A percentile compares a stretch with the other conserved stretches of the same genome.
phyloP scores from a whole-genome alignment of 2,113 vertebrate species.

The Anseranas semipalmata region DNA sequence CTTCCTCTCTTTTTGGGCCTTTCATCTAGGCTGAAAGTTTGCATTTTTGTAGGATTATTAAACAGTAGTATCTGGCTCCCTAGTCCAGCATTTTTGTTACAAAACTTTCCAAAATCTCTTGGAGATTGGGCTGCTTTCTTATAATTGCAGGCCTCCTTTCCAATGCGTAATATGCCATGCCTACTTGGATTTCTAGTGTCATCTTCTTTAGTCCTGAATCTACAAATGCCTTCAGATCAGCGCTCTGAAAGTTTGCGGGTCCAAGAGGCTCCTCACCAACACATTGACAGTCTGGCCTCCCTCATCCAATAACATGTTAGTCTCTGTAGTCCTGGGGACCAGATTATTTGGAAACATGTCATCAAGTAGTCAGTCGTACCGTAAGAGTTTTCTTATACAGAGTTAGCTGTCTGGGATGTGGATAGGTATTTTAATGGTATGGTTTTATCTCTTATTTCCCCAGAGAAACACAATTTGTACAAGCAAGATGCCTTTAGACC shows the following conservation, averaged over 20 bases:
- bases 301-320: neutral
- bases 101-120: neutral
- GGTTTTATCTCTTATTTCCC: neutral
- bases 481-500: neutral
- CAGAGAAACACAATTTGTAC: neutral
- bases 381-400: neutral
- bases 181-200: neutral
- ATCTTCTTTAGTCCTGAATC: neutral
- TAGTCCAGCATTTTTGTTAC: neutral
- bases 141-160: neutral
- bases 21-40: neutral
- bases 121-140: neutral
- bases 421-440: neutral
- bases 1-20: neutral
- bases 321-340: neutral
- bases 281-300: neutral
- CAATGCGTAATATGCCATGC: neutral
- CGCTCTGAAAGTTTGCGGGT: neutral
- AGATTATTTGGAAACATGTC: neutral
- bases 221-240: neutral
- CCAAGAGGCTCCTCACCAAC: neutral
- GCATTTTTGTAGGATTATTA: neutral
- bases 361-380: neutral
- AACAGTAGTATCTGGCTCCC: neutral
- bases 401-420: neutral